These are phyloP conservation scores for Drosophila kuntzei DNA, from an alignment of 2,888 invertebrate species.

Conservation along the genomic window DNA sequence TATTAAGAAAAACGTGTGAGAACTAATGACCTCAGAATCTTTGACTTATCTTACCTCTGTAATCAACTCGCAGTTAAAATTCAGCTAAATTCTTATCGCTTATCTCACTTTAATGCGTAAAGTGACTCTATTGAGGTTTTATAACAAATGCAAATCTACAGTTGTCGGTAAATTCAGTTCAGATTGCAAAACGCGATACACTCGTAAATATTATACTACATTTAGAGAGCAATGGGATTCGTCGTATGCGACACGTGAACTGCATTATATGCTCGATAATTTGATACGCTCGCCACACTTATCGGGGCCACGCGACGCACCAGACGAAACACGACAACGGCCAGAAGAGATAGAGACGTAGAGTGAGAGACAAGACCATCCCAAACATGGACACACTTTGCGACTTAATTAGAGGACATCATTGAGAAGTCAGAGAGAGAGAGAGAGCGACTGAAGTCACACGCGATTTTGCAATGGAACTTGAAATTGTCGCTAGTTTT, in stretches of 20 bases:
- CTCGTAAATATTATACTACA: constrained; percentile 22
- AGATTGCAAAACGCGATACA: constrained; percentile 36
- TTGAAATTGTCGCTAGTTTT: constrained; percentile 46
- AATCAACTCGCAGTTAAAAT: neutral
- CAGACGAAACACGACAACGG: constrained; percentile 31
- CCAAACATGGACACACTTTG: constrained; percentile 74
- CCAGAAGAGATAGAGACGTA: neutral
- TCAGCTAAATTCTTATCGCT: constrained; percentile 25
- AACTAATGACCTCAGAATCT: neutral
- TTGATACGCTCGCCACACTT: constrained; percentile 72
- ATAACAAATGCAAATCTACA: constrained; percentile 47
- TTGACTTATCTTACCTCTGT: neutral
- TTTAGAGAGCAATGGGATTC: constrained; percentile 30
- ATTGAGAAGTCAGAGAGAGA: constrained; percentile 4
- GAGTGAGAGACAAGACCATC: constrained; percentile 21
- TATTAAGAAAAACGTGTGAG: neutral
- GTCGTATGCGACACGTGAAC: constrained; percentile 73
- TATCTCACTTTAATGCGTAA: constrained; percentile 10
- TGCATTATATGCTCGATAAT: constrained; percentile 73
- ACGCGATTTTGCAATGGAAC: constrained; percentile 57
- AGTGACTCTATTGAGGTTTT: constrained; percentile 3
- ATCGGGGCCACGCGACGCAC: constrained; percentile 67
- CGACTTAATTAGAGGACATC: constrained; percentile 74
- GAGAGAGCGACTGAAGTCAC: constrained; percentile 25
- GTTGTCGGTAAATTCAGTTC: constrained; percentile 14